These are phyloP conservation scores for Chionoecetes opilio DNA, from an alignment of 1,140 invertebrate species.

Conservation along the genomic window DNA sequence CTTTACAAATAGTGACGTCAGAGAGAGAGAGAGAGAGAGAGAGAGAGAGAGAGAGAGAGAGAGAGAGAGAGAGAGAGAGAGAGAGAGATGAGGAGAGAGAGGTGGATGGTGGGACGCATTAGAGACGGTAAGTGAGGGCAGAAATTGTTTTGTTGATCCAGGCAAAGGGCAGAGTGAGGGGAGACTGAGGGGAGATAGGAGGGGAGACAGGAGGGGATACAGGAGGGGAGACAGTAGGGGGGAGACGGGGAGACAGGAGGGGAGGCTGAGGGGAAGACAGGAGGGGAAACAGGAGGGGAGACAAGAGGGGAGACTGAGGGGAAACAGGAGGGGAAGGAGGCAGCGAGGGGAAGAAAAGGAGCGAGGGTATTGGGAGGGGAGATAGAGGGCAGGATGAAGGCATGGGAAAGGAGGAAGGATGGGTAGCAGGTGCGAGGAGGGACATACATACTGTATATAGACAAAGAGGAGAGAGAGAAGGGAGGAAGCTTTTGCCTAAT, in stretches of 20 bases:
- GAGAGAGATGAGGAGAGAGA: background rate
- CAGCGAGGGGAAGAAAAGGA: background rate
- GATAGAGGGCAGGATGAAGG: background rate
- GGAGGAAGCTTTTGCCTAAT: background rate
- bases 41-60: conserved; percentile 7
- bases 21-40: conserved; percentile 6
- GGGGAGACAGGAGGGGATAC: background rate
- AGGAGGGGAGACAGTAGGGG: background rate
- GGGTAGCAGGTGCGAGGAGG: background rate
- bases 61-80: background rate
- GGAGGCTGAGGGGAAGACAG: background rate
- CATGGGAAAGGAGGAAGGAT: background rate
- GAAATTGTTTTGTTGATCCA: conserved; percentile 21
- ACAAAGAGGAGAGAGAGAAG: background rate
- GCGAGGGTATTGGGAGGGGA: background rate
- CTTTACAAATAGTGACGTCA: background rate
- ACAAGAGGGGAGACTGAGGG: background rate
- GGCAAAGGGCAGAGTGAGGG: background rate
- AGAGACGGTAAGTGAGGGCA: background rate
- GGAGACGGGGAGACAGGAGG: background rate
- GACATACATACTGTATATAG: too few species aligned
- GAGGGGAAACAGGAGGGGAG: background rate
- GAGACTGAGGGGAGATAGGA: too few species aligned
- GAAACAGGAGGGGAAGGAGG: too few species aligned
- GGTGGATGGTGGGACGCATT: background rate